These are phyloP conservation scores for Sinosuthora webbiana DNA, from an alignment of 2,113 vertebrate genomes.

Conservation along the genomic window DNA sequence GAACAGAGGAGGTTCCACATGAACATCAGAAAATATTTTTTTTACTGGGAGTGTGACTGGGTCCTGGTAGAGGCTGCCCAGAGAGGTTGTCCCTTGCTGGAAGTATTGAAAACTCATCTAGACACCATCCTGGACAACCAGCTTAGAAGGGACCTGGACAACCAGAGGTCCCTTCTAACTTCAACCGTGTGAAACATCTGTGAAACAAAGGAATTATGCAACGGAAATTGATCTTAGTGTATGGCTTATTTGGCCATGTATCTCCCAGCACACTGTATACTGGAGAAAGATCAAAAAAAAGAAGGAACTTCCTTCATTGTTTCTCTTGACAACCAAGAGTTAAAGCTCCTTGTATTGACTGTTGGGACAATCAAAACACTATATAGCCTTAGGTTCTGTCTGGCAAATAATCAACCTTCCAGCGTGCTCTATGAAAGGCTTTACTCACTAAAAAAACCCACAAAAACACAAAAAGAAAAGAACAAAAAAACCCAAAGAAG, in stretches of 20 bases:
- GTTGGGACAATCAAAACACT: not conserved
- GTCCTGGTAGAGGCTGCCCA: not conserved
- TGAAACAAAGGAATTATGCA: not conserved
- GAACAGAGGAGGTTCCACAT: not conserved
- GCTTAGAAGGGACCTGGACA: not conserved
- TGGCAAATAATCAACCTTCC: not conserved
- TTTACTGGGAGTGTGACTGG: not conserved
- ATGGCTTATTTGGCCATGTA: not conserved
- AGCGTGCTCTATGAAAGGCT: not conserved
- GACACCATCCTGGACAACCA: accelerated
- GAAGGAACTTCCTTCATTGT: not conserved
- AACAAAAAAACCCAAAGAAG: accelerated
- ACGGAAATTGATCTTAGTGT: not conserved
- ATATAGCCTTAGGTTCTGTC: not conserved
- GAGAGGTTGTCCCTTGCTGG: not conserved
- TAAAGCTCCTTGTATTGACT: not conserved
- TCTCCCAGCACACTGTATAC: not conserved
- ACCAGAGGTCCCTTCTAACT: not conserved
- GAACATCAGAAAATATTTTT: not conserved
- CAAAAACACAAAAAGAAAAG: not conserved
- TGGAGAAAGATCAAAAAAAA: not conserved
- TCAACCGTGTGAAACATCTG: not conserved
- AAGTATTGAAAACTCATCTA: not conserved
- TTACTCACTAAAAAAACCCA: not conserved
- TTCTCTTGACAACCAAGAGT: not conserved